Evolutionary conservation across 2,888 invertebrate genomes (phyloP).

Genomic region (Bellardia bayeri): DNA sequence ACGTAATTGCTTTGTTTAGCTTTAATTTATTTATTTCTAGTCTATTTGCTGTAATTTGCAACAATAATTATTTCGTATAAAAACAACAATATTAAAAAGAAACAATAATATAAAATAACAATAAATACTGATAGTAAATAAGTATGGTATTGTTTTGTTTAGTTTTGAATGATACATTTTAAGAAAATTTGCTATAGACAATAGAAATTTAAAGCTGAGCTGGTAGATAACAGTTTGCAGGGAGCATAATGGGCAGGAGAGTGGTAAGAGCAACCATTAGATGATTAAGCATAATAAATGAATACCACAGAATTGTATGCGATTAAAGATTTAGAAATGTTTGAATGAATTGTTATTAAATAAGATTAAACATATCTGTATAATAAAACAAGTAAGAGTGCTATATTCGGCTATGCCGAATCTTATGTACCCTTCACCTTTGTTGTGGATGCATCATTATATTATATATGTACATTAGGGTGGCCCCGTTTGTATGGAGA

Average conservation of each 20-base stretch:
- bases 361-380: no score
- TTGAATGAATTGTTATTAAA: background rate
- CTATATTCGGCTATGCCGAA: no score
- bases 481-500: no score
- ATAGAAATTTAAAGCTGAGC: background rate
- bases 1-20: constrained; percentile 32
- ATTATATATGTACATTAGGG: no score
- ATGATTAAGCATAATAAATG: constrained; percentile 19
- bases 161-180: constrained; percentile 6
- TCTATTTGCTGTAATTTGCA: background rate
- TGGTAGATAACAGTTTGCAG: background rate
- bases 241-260: background rate
- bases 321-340: constrained; percentile 18
- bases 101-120: constrained; percentile 12
- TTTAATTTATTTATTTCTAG: constrained; percentile 1
- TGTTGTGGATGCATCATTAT: no score
- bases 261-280: constrained; percentile 1
- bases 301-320: constrained; percentile 17
- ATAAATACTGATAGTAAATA: background rate
- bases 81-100: background rate
- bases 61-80: background rate
- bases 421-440: no score
- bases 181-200: background rate
- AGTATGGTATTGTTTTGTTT: constrained; percentile 9
- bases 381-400: no score